Evolutionary conservation across 2,113 vertebrate species (phyloP), one percentile per base, ranked within the genome.

Genomic region (Piprites chloris): DNA sequence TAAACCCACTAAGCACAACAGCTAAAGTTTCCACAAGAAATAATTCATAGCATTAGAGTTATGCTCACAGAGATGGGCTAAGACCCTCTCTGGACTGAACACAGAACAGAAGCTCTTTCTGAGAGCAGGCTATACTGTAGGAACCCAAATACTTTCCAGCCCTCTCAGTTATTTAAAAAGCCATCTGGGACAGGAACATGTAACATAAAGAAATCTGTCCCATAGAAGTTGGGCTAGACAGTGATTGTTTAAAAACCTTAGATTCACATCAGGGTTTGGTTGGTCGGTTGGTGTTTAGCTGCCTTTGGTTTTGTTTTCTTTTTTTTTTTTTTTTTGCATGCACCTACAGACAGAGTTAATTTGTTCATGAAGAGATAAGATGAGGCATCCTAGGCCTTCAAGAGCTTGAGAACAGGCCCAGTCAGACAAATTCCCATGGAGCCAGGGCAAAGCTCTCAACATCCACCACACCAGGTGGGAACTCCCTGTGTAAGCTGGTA

Each of bases 1-100:
- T 92, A 94, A 97, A 90, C 58, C 68, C 85, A 87, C 58, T 89
- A 82, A 93, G 72, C 55, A 68, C 62, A 80, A 92, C 53, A 94
- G 80, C 47, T 93, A 33, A 83, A 90, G 61, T 91, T 95, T 96
- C 90, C 72, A 77, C 73, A 73, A 37, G 35, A 61, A 92, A 27
- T 86, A 65, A 58, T 68, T 67, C 49, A 24, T 21, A 89, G 53
- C 18, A 72, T 74, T 83, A 59, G 66, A 89, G 47, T 59, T 56
- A 67, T 72, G 86, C 50, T 71, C 62, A 53, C 23, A n/a, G 1
- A 50, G 37, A 73, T 46, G 28, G 59, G 39, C 35, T 27, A 46
- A 84, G 44, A 72, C 61, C 47, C 56, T 52, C 27, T 32, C 52
- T 22, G 39, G 55, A 47, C 32, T 9, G 2, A 81, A 16, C 27